Evolutionary conservation across 2,113 vertebrate genomes (phyloP), one percentile per base, ranked within the genome.

Genomic region (Pionites leucogaster): DNA sequence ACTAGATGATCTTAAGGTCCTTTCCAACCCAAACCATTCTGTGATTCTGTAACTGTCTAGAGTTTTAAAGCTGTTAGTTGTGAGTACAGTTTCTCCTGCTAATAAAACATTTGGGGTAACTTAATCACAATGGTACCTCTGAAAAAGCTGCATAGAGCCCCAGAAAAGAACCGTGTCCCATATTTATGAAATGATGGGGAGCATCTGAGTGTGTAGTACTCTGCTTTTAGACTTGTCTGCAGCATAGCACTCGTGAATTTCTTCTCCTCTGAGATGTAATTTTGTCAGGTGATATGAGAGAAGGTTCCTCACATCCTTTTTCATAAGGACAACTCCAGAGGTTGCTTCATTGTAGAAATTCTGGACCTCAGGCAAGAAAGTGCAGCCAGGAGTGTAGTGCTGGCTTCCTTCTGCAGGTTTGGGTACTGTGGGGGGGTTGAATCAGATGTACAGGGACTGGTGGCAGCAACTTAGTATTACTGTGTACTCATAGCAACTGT

Each of bases 401-500:
- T 64, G 85, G 15, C 12, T 31, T 77, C 70, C 22, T 49, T 27
- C n/a, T 60, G 41, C 24, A 25, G 39, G 6, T 42, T 10, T 8
- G 50, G 37, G 50, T n/a, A 1, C n/a, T 12, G 20, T 3, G 14
- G 35, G 6, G 59, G n/a, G 60, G 33, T 8, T 47, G 55, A 10
- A 11, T 50, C 25, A 35, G 41, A 31, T 62, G 7, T 37, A 9
- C 3, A 1, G 6, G 31, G 23, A 18, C 35, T 4, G 4, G 35
- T 29, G 50, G 47, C 16, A 50, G 53, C 47, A 29, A 16, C 42
- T 39, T 6, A 0, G 20, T 47, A 15, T 42, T 85, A 44, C 1
- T 75, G 19, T 96, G 7, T 69, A 13, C 89, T 98, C 95, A 98
- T 3, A 52, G 71, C 10, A 50, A 10, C 69, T 97, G 35, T 90